Evolutionary conservation across 2,888 invertebrate species (phyloP).

Genomic region (Melinaea menophilus): DNA sequence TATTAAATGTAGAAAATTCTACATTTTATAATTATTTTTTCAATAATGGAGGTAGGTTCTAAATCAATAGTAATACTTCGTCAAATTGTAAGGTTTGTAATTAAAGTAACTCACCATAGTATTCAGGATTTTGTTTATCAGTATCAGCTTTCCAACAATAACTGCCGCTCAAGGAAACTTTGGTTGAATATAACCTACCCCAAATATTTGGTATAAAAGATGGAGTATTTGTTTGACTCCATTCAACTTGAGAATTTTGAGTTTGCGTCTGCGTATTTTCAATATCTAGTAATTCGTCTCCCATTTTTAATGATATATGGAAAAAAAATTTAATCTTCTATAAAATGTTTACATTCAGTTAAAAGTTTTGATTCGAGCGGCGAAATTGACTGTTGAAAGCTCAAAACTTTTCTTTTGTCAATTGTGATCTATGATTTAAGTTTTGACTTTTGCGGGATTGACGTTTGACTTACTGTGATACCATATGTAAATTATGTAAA

Average conservation of each 20-base stretch:
- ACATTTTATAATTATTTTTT: too few species aligned
- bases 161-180: conserved; percentile 49
- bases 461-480: too few species aligned
- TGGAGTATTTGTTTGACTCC: conserved; percentile 65
- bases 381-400: conserved; percentile 3
- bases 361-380: conserved; percentile 20
- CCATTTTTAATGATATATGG: conserved; percentile 45
- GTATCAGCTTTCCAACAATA: conserved; percentile 53
- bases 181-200: conserved; percentile 73
- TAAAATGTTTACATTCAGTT: background rate
- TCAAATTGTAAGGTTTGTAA: conserved; percentile 1
- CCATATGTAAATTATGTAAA: too few species aligned
- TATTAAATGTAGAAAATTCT: too few species aligned
- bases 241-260: conserved; percentile 68
- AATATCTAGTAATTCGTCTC: conserved; percentile 49
- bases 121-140: conserved; percentile 47
- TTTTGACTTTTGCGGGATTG: too few species aligned
- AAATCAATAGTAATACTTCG: conserved; percentile 11
- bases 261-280: conserved; percentile 71
- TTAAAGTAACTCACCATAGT: conserved; percentile 52
- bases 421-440: too few species aligned
- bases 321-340: background rate
- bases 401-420: too few species aligned
- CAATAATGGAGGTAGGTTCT: background rate
- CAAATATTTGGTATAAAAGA: conserved; percentile 67